A percentile compares a stretch with the other conserved stretches of the same genome.
phyloP scores from a whole-genome alignment of 2,113 vertebrate species.

The Myiozetetes cayanensis region DNA sequence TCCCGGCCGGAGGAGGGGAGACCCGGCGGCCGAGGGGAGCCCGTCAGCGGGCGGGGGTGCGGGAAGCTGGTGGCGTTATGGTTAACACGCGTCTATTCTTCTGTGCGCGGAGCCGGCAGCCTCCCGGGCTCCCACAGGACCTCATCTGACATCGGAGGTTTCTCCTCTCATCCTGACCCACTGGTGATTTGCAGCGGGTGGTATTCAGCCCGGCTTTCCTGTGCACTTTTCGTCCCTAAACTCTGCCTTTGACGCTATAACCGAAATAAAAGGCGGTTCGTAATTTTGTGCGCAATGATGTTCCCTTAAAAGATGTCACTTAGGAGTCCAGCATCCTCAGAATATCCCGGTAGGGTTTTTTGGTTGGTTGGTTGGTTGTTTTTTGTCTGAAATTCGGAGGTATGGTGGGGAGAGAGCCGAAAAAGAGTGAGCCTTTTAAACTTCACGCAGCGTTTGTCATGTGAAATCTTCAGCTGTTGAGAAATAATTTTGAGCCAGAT shows the following conservation, averaged over 20 bases:
- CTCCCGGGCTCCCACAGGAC: conserved; percentile 65
- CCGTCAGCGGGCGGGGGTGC: neutral
- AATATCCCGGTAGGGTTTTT: neutral
- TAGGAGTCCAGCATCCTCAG: neutral
- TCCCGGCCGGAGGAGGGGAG: neutral
- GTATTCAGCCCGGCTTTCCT: neutral
- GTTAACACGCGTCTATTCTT: conserved; percentile 54
- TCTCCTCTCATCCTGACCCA: conserved; percentile 46
- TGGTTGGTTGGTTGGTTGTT: neutral
- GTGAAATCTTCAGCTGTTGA: conserved; percentile 53
- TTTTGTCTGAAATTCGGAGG: conserved; percentile 15
- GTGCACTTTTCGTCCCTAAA: neutral
- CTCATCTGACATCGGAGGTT: conserved; percentile 59
- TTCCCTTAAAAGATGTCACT: neutral
- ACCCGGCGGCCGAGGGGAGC: neutral
- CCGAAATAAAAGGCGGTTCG: conserved; percentile 37
- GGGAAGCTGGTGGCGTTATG: conserved; percentile 19
- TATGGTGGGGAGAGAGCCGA: neutral
- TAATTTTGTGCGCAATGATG: neutral
- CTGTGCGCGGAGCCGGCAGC: conserved; percentile 56
- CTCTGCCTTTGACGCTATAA: conserved; percentile 27
- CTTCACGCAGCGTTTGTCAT: conserved; percentile 10
- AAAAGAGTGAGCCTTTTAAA: conserved; percentile 32
- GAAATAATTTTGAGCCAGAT: conserved; percentile 22
- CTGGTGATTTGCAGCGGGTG: conserved; percentile 49